These are phyloP conservation scores for Drosophila obscura DNA, from an alignment of 1,140 invertebrate species.

Conservation along the genomic window DNA sequence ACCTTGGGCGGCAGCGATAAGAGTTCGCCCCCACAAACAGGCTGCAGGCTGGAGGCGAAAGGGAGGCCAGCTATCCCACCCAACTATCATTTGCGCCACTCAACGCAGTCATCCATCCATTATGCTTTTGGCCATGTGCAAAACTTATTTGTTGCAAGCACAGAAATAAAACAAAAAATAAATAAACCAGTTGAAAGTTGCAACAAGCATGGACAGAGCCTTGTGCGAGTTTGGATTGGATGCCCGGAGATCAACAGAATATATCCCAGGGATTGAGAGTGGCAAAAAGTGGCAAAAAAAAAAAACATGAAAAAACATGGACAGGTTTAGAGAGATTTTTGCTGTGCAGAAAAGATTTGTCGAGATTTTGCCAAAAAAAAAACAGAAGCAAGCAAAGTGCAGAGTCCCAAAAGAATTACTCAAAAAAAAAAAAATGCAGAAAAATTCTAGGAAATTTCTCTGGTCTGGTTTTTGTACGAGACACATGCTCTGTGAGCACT, in stretches of 20 bases:
- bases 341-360: not conserved
- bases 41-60: not conserved
- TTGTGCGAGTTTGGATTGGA: constrained; percentile 23
- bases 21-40: not conserved
- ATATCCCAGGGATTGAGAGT: constrained; percentile 13
- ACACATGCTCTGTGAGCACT: too few species aligned
- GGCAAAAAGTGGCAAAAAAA: constrained; percentile 6
- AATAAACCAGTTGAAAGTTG: too few species aligned
- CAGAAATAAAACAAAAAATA: constrained; percentile 12
- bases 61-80: constrained; percentile 13
- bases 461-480: too few species aligned
- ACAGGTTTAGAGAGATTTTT: too few species aligned
- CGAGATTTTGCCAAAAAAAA: constrained; percentile 4
- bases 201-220: constrained; percentile 6
- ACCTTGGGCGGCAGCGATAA: not conserved
- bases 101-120: constrained; percentile 33
- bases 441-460: not conserved
- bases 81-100: constrained; percentile 14
- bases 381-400: constrained; percentile 24
- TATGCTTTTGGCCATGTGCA: constrained; percentile 43
- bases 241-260: constrained; percentile 8
- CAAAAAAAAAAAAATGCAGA: constrained; percentile 1
- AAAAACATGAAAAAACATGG: too few species aligned
- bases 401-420: constrained; percentile 6
- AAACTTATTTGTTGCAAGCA: constrained; percentile 37